A percentile compares a stretch with the other conserved stretches of the same genome.
These are phyloP conservation scores for Agrochola lychnidis DNA, from an alignment of 2,888 invertebrate genomes.

Conservation along the genomic window DNA sequence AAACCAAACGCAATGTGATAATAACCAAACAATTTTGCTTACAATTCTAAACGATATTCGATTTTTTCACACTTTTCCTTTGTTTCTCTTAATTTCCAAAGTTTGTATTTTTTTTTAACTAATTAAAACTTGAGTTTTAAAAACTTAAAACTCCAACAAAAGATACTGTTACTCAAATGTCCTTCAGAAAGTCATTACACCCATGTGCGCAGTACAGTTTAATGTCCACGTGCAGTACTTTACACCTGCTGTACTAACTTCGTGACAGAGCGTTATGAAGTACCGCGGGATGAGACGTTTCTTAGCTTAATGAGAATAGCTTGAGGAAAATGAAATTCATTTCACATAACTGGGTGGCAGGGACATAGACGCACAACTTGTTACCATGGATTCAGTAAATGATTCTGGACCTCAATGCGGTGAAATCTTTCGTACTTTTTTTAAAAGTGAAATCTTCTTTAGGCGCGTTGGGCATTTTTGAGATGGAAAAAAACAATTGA, in stretches of 20 bases:
- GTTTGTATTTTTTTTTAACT: neutral
- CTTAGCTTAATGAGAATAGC: neutral
- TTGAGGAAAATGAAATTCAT: neutral
- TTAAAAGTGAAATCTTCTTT: no score
- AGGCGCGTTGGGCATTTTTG: no score
- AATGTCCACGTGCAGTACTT: constrained; percentile 8
- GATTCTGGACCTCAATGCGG: no score
- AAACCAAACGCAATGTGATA: no score
- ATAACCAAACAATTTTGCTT: no score
- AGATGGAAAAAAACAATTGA: no score
- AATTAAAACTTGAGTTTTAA: neutral
- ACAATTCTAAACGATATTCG: neutral
- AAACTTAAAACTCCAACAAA: neutral
- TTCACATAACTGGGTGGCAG: no score
- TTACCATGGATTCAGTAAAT: no score
- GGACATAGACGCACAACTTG: no score
- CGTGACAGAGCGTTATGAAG: constrained; percentile 11
- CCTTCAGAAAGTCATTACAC: constrained; percentile 22
- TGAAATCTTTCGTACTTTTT: no score
- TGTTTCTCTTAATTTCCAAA: neutral
- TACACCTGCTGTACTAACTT: constrained; percentile 45
- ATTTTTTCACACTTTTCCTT: neutral
- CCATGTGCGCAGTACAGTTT: constrained; percentile 24
- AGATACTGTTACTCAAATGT: neutral
- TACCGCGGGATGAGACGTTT: neutral